A percentile compares a stretch with the other conserved stretches of the same genome.
These are phyloP conservation scores for Endomychus coccineus DNA, from an alignment of 2,888 invertebrate species.

Conservation along the genomic window DNA sequence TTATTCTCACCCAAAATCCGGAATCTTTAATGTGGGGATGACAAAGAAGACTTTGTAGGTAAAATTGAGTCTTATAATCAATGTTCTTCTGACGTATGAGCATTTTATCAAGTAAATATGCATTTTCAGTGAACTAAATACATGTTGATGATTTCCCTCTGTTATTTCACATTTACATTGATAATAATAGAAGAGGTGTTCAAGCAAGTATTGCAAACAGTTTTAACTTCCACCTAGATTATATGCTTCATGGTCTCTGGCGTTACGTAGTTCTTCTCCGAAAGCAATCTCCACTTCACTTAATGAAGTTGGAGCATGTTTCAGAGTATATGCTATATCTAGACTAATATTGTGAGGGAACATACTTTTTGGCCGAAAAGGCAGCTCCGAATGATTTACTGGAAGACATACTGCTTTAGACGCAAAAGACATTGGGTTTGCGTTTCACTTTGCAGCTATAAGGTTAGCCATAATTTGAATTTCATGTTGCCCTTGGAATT, in stretches of 20 bases:
- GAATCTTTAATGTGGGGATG: no score
- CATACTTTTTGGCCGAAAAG: constrained; percentile 42
- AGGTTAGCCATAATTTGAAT: constrained; percentile 48
- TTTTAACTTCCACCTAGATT: constrained; percentile 47
- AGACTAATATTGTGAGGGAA: constrained; percentile 48
- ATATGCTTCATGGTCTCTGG: constrained; percentile 27
- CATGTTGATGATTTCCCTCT: constrained; percentile 53
- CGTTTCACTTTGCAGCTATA: constrained; percentile 50
- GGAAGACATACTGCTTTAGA: constrained; percentile 36
- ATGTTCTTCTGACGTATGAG: constrained; percentile 49
- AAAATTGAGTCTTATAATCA: constrained; percentile 41
- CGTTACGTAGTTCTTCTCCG: constrained; percentile 43
- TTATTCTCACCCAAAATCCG: no score
- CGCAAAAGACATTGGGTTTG: constrained; percentile 50
- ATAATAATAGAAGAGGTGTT: constrained; percentile 43
- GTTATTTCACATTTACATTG: constrained; percentile 49
- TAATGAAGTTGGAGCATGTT: constrained; percentile 47
- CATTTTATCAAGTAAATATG: constrained; percentile 50
- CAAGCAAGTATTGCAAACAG: constrained; percentile 45
- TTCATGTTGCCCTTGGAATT: constrained; percentile 49
- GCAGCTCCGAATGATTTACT: constrained; percentile 46
- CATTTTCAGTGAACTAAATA: constrained; percentile 47
- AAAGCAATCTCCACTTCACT: constrained; percentile 47
- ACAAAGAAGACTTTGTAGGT: constrained; percentile 45
- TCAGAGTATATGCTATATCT: constrained; percentile 50